These are phyloP conservation scores for Scopus umbretta DNA, from an alignment of 2,113 vertebrate species.

Conservation along the genomic window DNA sequence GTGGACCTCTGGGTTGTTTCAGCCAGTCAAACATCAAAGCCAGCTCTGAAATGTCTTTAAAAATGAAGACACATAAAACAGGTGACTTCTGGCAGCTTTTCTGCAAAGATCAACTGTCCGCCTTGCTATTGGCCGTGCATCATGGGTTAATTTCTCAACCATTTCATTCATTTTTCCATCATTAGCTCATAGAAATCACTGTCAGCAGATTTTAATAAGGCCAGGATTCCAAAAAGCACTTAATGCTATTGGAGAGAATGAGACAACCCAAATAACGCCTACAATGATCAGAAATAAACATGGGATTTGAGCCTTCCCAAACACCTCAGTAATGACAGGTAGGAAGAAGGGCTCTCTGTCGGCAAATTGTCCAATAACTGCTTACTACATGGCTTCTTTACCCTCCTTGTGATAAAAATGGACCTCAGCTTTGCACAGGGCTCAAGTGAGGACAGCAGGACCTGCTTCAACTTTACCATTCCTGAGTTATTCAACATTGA, in stretches of 20 bases:
- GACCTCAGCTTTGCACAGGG: not conserved
- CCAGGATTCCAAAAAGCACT: not conserved
- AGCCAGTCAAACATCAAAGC: not conserved
- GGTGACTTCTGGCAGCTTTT: not conserved
- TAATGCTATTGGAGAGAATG: not conserved
- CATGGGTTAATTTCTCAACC: not conserved
- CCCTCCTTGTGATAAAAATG: not conserved
- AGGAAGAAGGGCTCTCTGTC: not conserved
- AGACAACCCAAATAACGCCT: not conserved
- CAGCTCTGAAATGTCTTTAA: not conserved
- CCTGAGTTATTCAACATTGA: not conserved
- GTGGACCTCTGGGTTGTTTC: not conserved
- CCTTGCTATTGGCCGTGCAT: not conserved
- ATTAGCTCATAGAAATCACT: not conserved
- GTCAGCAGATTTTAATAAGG: not conserved
- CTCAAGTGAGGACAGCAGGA: not conserved
- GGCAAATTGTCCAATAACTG: not conserved
- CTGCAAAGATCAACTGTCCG: not conserved
- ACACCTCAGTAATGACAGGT: not conserved
- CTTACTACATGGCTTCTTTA: not conserved
- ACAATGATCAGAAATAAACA: not conserved
- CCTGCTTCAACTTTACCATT: not conserved
- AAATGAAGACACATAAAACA: not conserved
- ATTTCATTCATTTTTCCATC: not conserved
- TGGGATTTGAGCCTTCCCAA: not conserved